Conservation (phyloP, 2,797 vertebrate genomes). For the Rhinogobio ventralis region DNA sequence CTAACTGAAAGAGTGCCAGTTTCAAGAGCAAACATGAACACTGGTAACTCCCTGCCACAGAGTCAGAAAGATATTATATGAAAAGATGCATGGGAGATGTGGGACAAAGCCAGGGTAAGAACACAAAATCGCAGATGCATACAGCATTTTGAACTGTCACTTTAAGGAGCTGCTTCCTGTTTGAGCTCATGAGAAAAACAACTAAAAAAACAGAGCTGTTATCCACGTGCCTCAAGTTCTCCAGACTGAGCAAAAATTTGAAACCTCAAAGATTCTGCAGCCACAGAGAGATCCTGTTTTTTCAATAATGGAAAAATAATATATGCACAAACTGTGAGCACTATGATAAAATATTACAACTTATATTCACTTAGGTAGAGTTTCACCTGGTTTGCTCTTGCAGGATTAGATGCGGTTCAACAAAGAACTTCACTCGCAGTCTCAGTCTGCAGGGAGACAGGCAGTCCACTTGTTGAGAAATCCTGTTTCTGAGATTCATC, state of each 20-base stretch:
- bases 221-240: conserved; percentile 5
- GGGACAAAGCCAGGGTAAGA: conserved; percentile 9
- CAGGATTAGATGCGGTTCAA: conserved; percentile 87
- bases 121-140: not conserved
- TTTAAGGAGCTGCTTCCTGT: conserved; percentile 37
- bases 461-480: conserved; percentile 86
- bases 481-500: conserved; percentile 87
- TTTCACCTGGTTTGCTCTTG: conserved; percentile 84
- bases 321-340: not conserved
- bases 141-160: conserved; percentile 1
- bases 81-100: conserved; percentile 13
- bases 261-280: not conserved
- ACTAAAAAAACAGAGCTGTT: conserved; percentile 9
- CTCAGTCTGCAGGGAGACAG: conserved; percentile 82
- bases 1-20: conserved; percentile 17
- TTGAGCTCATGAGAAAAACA: conserved; percentile 9
- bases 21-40: conserved; percentile 44
- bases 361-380: not conserved
- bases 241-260: conserved; percentile 6
- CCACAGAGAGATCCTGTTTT: not conserved
- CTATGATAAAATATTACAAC: not conserved
- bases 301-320: not conserved
- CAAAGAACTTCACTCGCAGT: conserved; percentile 86
- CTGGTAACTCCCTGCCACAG: conserved; percentile 19
- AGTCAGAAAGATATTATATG: conserved; percentile 7